These are phyloP conservation scores for Anaspis maculata DNA, from an alignment of 2,888 invertebrate species.

Conservation along the genomic window DNA sequence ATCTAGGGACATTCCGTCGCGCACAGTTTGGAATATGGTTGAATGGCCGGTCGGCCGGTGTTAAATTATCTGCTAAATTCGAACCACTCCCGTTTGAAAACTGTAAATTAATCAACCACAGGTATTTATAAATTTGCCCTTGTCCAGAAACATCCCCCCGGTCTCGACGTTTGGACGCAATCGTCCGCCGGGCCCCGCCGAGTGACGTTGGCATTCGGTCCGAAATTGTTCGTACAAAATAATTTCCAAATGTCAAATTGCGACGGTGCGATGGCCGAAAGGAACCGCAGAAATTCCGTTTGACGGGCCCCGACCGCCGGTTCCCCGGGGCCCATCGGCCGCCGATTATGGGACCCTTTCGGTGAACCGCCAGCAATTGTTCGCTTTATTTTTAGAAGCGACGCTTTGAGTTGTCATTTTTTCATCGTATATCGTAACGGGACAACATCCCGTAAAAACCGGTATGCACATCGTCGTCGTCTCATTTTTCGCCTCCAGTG, in stretches of 20 bases:
- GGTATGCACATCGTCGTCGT: too few species aligned
- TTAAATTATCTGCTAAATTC: conserved; percentile 11
- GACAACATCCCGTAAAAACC: conserved; percentile 17
- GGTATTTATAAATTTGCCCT: background rate
- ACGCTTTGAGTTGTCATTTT: conserved; percentile 14
- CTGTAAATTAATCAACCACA: background rate
- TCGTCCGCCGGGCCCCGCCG: too few species aligned
- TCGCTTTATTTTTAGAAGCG: too few species aligned
- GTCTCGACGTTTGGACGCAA: background rate
- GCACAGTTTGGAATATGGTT: conserved; percentile 6
- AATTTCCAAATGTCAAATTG: too few species aligned
- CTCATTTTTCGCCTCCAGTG: conserved; percentile 13
- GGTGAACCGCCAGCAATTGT: too few species aligned
- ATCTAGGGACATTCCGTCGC: conserved; percentile 7
- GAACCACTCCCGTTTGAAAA: conserved; percentile 7
- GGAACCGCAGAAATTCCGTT: too few species aligned
- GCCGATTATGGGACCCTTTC: too few species aligned
- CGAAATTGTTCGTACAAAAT: background rate
- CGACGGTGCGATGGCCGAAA: too few species aligned
- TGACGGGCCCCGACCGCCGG: too few species aligned
- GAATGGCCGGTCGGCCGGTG: conserved; percentile 9
- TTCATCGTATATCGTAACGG: conserved; percentile 13
- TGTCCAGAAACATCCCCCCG: too few species aligned
- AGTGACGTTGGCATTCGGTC: background rate
- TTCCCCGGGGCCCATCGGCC: too few species aligned